Evolutionary conservation across 1,140 invertebrate species (phyloP).

Genomic region (Mercenaria mercenaria): DNA sequence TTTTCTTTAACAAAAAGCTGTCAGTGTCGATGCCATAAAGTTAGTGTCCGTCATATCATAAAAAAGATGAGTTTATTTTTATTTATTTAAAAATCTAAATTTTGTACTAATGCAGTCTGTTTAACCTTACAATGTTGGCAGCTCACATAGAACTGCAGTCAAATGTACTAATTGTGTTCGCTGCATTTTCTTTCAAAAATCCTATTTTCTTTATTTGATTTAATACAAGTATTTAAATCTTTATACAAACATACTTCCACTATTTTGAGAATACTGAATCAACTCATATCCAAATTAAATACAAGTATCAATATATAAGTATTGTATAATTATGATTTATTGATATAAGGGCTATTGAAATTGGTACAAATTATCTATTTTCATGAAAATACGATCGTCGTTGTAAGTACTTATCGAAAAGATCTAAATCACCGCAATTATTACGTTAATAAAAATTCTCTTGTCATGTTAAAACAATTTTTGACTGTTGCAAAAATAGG

Average conservation of each 20-base stretch:
- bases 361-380: not conserved
- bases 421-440: constrained; percentile 38
- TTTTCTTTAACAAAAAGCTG: too few relatives aligned
- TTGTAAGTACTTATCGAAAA: not conserved
- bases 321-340: constrained; percentile 11
- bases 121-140: too few relatives aligned
- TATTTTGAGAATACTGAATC: not conserved
- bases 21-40: too few relatives aligned
- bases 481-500: not conserved
- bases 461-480: constrained; percentile 17
- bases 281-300: constrained; percentile 2
- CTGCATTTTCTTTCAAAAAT: too few relatives aligned
- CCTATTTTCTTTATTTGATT: not conserved
- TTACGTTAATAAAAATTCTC: not conserved
- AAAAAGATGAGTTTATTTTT: too few relatives aligned
- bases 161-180: too few relatives aligned
- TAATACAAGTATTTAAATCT: not conserved
- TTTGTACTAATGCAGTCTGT: too few relatives aligned
- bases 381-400: not conserved
- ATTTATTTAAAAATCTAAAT: too few relatives aligned
- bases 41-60: too few relatives aligned
- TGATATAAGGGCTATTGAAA: not conserved
- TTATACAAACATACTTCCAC: not conserved
- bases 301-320: not conserved
- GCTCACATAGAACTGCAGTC: too few relatives aligned